These are phyloP conservation scores for Dryoscopus gambensis DNA, from an alignment of 2,113 vertebrate genomes.

Conservation along the genomic window DNA sequence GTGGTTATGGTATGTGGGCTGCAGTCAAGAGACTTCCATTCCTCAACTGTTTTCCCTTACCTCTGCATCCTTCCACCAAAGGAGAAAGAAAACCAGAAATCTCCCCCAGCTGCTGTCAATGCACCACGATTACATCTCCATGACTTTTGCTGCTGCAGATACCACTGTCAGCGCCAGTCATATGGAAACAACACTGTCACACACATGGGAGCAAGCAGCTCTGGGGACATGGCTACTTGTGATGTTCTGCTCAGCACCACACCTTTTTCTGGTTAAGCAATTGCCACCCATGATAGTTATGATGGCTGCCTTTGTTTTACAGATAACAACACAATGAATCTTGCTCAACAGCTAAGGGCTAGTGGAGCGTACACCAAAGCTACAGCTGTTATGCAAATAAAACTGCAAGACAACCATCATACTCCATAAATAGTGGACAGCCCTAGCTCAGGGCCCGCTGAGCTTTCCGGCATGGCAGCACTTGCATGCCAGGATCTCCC, in stretches of 20 bases:
- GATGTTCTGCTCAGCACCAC: background rate
- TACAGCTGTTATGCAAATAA: background rate
- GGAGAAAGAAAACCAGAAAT: background rate
- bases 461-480: background rate
- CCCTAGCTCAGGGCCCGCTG: background rate
- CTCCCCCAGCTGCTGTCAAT: background rate
- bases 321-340: background rate
- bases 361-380: background rate
- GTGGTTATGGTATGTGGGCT: background rate
- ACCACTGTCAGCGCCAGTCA: background rate
- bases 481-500: background rate
- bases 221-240: background rate
- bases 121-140: background rate
- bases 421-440: background rate
- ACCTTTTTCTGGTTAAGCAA: background rate
- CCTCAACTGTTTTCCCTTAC: background rate
- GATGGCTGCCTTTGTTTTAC: too few species aligned
- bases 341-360: background rate
- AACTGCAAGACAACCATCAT: background rate
- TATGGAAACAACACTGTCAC: background rate
- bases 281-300: background rate
- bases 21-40: background rate
- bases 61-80: background rate
- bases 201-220: background rate
- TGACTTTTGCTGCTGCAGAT: background rate